Evolutionary conservation across 2,888 invertebrate genomes (phyloP).

Genomic region (Drosophila rellima): DNA sequence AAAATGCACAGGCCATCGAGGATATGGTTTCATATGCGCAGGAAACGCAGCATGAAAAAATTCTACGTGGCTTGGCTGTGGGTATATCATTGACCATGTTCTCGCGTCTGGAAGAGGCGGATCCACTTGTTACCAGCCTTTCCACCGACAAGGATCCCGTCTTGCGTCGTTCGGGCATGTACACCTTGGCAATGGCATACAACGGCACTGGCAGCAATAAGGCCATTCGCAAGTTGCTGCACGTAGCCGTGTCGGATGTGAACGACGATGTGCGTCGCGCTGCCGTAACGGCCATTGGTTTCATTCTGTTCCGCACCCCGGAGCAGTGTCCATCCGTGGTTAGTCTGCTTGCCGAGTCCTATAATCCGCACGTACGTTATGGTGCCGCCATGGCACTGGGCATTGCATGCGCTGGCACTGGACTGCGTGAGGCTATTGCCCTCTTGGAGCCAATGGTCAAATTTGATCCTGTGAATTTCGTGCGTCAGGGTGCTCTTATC

Average conservation of each 20-base stretch:
- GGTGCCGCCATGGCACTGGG: constrained; percentile 99
- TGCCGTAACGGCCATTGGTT: constrained; percentile 99
- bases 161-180: constrained; percentile 97
- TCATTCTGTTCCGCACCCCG: constrained; percentile 96
- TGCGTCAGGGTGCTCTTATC: constrained; percentile 98
- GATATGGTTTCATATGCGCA: constrained; percentile 97
- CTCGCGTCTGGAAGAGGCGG: constrained; percentile 98
- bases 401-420: constrained; percentile 99
- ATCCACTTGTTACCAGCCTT: constrained; percentile 95
- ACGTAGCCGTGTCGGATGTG: constrained; percentile 99
- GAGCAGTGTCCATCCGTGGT: constrained; percentile 99
- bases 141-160: constrained; percentile 97
- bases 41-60: constrained; percentile 98
- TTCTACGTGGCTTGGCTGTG: constrained; percentile 97
- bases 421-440: constrained; percentile 97
- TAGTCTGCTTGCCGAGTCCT: constrained; percentile 98
- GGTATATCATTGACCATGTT: constrained; percentile 99
- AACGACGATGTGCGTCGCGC: constrained; percentile 99
- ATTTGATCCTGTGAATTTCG: constrained; percentile 99
- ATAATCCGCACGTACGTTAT: constrained; percentile 99
- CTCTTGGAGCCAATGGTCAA: constrained; percentile 99
- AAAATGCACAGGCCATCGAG: constrained; percentile 94
- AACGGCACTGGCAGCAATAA: constrained; percentile 99
- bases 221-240: constrained; percentile 96
- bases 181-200: constrained; percentile 99